Evolutionary conservation across 2,797 vertebrate genomes (phyloP).

Genomic region (Cyprinella venusta): DNA sequence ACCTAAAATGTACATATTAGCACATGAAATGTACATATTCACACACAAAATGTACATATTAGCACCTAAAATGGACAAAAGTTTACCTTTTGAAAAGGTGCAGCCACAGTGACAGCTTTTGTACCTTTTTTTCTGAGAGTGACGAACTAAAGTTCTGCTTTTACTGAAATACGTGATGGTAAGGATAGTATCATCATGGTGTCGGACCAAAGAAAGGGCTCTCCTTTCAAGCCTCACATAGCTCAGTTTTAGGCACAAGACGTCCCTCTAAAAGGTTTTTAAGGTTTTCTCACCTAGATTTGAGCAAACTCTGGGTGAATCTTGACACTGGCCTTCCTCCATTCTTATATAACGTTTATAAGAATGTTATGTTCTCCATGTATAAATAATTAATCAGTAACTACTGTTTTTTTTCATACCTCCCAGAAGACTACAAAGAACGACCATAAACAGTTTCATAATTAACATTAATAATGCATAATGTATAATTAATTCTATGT

Average conservation of each 20-base stretch:
- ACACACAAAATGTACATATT: no score
- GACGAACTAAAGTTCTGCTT: conserved; percentile 4
- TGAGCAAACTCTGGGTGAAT: conserved; percentile 8
- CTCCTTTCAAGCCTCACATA: conserved; percentile 3
- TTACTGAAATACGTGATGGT: not conserved
- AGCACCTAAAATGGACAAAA: no score
- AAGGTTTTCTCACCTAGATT: conserved; percentile 4
- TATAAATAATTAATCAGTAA: not conserved
- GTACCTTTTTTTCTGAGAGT: no score
- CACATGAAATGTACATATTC: no score
- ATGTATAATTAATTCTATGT: not conserved
- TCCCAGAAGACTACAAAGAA: not conserved
- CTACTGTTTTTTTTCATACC: not conserved
- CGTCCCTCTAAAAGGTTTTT: conserved; percentile 11
- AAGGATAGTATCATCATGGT: not conserved
- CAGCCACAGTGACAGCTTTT: no score
- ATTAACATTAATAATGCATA: not conserved
- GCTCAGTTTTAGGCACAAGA: not conserved
- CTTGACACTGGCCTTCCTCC: not conserved
- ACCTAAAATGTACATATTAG: no score
- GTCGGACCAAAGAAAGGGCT: not conserved
- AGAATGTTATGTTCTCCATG: no score
- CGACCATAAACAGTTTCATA: not conserved
- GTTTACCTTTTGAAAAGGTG: no score
- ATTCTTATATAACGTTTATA: not conserved